Evolutionary conservation across 2,113 vertebrate species (phyloP).

Genomic region (Acanthisitta chloris): DNA sequence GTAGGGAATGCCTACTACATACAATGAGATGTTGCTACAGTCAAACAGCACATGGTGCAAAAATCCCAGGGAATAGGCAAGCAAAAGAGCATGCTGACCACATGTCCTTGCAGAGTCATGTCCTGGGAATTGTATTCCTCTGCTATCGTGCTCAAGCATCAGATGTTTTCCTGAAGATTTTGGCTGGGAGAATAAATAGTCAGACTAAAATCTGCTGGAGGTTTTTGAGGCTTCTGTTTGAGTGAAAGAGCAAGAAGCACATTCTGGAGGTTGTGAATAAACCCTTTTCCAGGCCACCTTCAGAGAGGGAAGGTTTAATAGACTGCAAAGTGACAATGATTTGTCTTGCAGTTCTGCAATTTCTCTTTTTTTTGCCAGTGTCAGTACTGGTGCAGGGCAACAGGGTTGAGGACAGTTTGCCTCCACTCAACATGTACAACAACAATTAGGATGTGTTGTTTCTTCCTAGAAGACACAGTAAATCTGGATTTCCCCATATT

Average conservation of each 20-base stretch:
- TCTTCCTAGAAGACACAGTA: not conserved
- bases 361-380: not conserved
- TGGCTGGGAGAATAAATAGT: not conserved
- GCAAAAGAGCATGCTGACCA: conserved; percentile 58
- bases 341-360: not conserved
- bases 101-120: not conserved
- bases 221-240: not conserved
- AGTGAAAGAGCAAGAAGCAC: not conserved
- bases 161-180: not conserved
- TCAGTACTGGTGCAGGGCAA: not conserved
- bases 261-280: not conserved
- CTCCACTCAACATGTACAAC: not conserved
- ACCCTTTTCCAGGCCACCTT: not conserved
- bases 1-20: not conserved
- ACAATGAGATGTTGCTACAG: not conserved
- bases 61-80: conserved; percentile 2
- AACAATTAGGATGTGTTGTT: not conserved
- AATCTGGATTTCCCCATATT: conserved; percentile 23
- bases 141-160: not conserved
- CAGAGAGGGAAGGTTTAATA: not conserved
- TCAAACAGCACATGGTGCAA: conserved; percentile 14
- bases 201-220: not conserved
- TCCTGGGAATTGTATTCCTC: conserved; percentile 55
- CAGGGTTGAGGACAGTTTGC: not conserved
- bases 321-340: not conserved